These are phyloP conservation scores for Drosophila algonquin DNA, from an alignment of 2,888 invertebrate species.

Conservation along the genomic window DNA sequence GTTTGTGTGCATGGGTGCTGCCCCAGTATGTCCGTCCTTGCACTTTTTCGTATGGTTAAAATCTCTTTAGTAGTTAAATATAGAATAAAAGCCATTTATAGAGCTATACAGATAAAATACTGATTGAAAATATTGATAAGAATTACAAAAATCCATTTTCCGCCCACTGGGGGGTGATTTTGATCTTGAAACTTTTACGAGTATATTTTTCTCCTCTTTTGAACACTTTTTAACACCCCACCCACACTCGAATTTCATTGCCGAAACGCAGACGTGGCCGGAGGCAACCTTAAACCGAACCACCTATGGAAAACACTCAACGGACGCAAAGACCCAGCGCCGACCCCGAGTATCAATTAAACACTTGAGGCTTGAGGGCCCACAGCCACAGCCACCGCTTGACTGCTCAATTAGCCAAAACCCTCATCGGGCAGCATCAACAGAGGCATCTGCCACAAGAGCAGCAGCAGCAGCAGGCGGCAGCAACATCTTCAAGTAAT, in stretches of 20 bases:
- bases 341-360: conserved; percentile 18
- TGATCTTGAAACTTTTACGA: not conserved
- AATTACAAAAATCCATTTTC: no score
- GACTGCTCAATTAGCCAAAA: conserved; percentile 45
- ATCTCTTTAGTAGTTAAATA: no score
- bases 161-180: not conserved
- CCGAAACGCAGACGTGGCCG: not conserved
- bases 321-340: not conserved
- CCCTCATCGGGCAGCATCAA: not conserved
- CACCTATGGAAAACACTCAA: conserved; percentile 1
- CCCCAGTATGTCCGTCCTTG: no score
- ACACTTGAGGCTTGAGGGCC: not conserved
- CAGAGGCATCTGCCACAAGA: not conserved
- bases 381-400: conserved; percentile 3
- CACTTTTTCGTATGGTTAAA: no score
- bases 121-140: no score
- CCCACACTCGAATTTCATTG: conserved; percentile 3
- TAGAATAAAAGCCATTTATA: no score
- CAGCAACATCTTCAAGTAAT: not conserved
- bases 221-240: not conserved
- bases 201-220: not conserved
- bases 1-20: no score
- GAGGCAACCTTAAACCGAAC: not conserved
- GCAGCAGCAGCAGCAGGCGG: not conserved
- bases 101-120: no score